These are phyloP conservation scores for Dasyprocta punctata DNA, from an alignment of 2,113 vertebrate genomes.

Conservation along the genomic window DNA sequence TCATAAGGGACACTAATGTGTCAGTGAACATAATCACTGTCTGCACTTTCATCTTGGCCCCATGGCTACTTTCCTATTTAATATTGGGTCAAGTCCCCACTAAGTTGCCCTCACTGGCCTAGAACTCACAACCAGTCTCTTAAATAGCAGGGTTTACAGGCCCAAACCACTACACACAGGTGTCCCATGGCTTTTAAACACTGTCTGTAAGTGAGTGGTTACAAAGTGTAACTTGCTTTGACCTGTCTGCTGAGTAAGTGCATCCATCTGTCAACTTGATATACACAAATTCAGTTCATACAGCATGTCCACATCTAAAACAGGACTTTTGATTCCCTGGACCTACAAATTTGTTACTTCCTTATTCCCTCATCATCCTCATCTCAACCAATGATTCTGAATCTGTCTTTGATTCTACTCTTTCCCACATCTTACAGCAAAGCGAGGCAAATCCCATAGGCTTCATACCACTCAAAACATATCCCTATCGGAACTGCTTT, in stretches of 20 bases:
- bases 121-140: too few species aligned
- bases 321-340: neutral
- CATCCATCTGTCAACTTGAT: neutral
- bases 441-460: neutral
- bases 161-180: too few species aligned
- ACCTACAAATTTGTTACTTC: neutral
- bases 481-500: neutral
- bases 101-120: too few species aligned
- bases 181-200: neutral
- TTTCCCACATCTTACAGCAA: neutral
- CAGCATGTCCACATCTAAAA: neutral
- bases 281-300: neutral
- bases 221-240: neutral
- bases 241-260: neutral
- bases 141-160: too few species aligned
- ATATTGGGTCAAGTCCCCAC: too few species aligned
- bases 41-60: too few species aligned
- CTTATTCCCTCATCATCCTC: accelerated
- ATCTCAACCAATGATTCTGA: neutral
- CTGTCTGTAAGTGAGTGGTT: neutral
- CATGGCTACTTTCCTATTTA: too few species aligned
- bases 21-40: too few species aligned
- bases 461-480: neutral
- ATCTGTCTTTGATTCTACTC: neutral
- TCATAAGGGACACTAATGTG: too few species aligned